Evolutionary conservation across 2,888 invertebrate species (phyloP).

Genomic region (Phaedon cochleariae): DNA sequence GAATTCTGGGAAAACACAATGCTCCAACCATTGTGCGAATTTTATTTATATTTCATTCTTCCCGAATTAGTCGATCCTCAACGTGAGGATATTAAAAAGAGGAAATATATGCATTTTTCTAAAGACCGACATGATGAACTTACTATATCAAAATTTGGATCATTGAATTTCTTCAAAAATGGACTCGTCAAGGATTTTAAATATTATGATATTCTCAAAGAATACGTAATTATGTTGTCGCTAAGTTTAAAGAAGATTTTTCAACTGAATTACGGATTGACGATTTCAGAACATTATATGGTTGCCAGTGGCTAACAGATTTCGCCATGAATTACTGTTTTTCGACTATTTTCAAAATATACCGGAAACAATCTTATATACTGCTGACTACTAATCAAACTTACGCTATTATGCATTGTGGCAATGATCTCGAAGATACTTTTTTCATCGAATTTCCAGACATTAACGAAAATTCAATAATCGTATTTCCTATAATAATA

Average conservation of each 20-base stretch:
- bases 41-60: neutral
- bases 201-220: neutral
- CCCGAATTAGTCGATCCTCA: neutral
- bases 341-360: neutral
- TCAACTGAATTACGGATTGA: neutral
- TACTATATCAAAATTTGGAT: neutral
- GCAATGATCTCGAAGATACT: neutral
- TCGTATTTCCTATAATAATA: neutral
- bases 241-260: neutral
- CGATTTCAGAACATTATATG: slow-evolving; percentile 9
- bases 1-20: neutral
- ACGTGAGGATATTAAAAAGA: neutral
- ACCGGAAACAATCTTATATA: neutral
- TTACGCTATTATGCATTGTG: slow-evolving; percentile 1
- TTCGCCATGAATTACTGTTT: slow-evolving; percentile 8
- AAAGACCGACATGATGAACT: neutral
- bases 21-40: neutral
- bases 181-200: neutral
- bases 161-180: neutral
- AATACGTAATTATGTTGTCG: slow-evolving; percentile 9
- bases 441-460: neutral
- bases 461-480: neutral
- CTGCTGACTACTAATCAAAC: slow-evolving; percentile 1
- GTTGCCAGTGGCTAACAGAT: slow-evolving; percentile 4
- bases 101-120: neutral